These are phyloP conservation scores for Isoperla grammatica DNA, from an alignment of 2,888 invertebrate species.

Conservation along the genomic window DNA sequence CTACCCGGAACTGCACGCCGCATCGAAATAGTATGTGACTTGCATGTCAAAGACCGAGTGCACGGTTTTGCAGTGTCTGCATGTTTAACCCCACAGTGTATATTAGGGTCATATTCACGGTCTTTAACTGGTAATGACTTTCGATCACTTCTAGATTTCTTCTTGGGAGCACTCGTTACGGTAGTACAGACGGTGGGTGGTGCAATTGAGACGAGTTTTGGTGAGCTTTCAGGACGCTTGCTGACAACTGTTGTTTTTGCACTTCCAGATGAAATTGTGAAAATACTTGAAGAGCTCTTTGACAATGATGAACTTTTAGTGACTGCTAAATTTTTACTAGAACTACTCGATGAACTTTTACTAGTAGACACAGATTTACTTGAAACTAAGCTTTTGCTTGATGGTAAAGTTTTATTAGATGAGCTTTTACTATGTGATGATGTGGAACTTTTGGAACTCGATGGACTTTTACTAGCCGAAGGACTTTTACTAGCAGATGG, in stretches of 20 bases:
- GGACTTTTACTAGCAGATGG: slow-evolving; percentile 4
- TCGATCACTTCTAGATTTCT: slow-evolving; percentile 1
- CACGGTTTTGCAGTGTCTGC: background rate
- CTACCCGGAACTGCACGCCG: slow-evolving; percentile 65
- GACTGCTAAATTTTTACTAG: background rate
- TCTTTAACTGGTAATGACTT: slow-evolving; percentile 38
- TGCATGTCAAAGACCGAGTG: slow-evolving; percentile 38
- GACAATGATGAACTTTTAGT: background rate
- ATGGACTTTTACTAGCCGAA: background rate
- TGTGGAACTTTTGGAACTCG: background rate
- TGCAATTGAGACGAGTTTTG: background rate
- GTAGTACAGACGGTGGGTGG: background rate
- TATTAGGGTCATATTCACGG: slow-evolving; percentile 73
- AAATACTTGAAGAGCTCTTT: background rate
- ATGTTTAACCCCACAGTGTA: slow-evolving; percentile 67
- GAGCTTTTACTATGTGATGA: background rate
- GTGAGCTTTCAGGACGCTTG: background rate
- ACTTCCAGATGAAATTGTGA: background rate
- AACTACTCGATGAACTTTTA: slow-evolving; percentile 1
- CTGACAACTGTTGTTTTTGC: background rate
- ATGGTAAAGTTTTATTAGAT: background rate
- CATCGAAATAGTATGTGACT: slow-evolving; percentile 58
- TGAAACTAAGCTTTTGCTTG: slow-evolving; percentile 1
- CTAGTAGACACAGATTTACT: background rate
- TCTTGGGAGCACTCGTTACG: background rate